phyloP scores from a whole-genome alignment of 2,797 vertebrate species.

The Cuculus canorus region DNA sequence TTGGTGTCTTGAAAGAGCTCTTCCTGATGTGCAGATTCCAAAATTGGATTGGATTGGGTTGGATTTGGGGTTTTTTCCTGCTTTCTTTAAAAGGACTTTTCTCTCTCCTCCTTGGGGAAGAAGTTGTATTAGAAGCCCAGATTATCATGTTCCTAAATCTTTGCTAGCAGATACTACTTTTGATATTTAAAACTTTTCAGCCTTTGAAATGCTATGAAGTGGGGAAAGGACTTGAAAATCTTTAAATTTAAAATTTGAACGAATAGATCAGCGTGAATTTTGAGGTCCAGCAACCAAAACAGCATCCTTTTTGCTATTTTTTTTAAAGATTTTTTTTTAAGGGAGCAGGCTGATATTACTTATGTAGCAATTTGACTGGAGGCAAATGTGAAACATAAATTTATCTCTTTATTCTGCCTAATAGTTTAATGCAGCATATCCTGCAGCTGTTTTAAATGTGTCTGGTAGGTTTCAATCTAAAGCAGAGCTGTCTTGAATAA shows the following conservation, averaged over 20 bases:
- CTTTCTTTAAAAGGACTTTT: not conserved
- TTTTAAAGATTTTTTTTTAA: not conserved
- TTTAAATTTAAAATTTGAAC: not conserved
- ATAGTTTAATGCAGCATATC: not conserved
- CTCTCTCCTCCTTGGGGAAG: not conserved
- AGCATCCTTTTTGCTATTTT: not conserved
- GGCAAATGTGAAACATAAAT: not conserved
- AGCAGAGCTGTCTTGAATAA: not conserved
- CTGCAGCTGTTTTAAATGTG: not conserved
- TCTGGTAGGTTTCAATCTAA: not conserved
- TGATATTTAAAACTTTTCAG: not conserved
- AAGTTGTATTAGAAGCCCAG: not conserved
- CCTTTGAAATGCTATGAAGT: not conserved
- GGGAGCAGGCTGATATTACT: not conserved
- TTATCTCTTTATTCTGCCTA: not conserved
- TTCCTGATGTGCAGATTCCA: not conserved
- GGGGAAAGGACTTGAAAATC: not conserved
- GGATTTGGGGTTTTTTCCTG: not conserved
- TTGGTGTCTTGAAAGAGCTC: not conserved
- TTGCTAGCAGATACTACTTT: not conserved
- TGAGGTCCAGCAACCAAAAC: not conserved
- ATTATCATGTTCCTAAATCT: not conserved
- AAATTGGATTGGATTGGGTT: not conserved
- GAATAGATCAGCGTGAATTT: not conserved
- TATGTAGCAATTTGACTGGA: not conserved